Conservation (phyloP, 2,888 invertebrate species). For the Drosophila mimica region DNA sequence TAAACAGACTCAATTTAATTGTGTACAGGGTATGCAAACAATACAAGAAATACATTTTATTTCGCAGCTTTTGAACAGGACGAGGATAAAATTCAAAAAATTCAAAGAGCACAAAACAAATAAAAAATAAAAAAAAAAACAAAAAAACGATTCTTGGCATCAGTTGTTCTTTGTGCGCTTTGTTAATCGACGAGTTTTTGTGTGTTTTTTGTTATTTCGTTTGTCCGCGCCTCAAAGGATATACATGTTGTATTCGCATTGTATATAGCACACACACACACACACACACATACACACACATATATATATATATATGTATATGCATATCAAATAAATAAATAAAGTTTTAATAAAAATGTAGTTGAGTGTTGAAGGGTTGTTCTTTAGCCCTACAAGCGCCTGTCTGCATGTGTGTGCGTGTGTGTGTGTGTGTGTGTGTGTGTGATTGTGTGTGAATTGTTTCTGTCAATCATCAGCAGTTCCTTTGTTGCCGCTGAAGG, state of each 20-base stretch:
- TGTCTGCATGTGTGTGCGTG: constrained; percentile 12
- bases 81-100: constrained; percentile 21
- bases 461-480: constrained; percentile 78
- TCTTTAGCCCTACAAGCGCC: constrained; percentile 34
- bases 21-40: constrained; percentile 20
- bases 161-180: constrained; percentile 70
- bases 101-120: constrained; percentile 24
- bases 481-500: constrained; percentile 79
- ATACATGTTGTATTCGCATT: constrained; percentile 52
- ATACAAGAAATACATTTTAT: constrained; percentile 71
- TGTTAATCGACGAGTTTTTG: constrained; percentile 74
- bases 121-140: constrained; percentile 38
- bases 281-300: too few relatives aligned
- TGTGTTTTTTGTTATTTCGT: constrained; percentile 42
- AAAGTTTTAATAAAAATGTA: constrained; percentile 80
- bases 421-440: constrained; percentile 28
- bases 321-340: constrained; percentile 65
- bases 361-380: constrained; percentile 79
- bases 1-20: not conserved
- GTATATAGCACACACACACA: constrained; percentile 7
- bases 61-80: constrained; percentile 55
- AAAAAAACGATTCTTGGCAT: constrained; percentile 63
- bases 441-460: constrained; percentile 61
- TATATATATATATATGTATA: constrained; percentile 6
- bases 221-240: constrained; percentile 64